phyloP scores from a whole-genome alignment of 2,113 vertebrate species.

The Terrapene triunguis region DNA sequence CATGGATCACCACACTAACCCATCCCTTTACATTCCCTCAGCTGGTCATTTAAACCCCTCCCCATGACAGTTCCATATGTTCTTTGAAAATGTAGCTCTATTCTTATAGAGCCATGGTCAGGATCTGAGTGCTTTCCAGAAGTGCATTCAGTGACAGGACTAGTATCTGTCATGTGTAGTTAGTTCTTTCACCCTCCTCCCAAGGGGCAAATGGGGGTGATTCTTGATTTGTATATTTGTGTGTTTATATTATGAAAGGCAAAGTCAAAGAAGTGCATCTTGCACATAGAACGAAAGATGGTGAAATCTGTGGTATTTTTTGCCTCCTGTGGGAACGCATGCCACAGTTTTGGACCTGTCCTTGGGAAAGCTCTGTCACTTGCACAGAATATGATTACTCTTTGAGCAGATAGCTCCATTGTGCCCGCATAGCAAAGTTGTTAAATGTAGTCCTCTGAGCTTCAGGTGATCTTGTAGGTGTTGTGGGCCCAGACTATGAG shows the following conservation, averaged over 20 bases:
- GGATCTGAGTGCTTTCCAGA: not conserved
- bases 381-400: accelerated
- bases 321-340: accelerated
- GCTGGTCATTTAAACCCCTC: not conserved
- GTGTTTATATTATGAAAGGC: accelerated
- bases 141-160: accelerated
- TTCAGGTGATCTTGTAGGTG: no score
- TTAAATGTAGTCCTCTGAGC: not conserved
- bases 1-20: not conserved
- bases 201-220: not conserved
- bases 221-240: not conserved
- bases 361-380: not conserved
- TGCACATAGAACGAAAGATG: no score
- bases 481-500: no score
- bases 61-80: not conserved
- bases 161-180: accelerated
- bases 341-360: no score
- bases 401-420: not conserved
- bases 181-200: not conserved
- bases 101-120: not conserved
- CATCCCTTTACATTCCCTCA: not conserved
- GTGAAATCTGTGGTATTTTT: not conserved
- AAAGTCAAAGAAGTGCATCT: not conserved
- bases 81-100: not conserved
- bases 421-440: not conserved